Percentiles rank a stretch among this genome's conserved stretches.
Conservation (phyloP, 2,888 invertebrate species). For the Calameuta filiformis region DNA sequence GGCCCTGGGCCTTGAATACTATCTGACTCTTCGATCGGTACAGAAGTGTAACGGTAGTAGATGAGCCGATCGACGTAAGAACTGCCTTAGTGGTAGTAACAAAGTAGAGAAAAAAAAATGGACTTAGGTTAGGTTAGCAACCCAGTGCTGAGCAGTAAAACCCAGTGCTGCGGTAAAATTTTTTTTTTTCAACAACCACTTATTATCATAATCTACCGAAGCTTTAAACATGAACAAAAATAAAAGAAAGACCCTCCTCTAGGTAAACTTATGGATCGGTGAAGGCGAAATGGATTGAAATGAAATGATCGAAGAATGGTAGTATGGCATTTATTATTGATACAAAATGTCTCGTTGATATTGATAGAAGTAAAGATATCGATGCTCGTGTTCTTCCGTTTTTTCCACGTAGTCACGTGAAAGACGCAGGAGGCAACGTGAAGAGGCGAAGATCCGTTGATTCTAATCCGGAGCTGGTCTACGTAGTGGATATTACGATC, state of each 20-base stretch:
- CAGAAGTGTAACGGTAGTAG: not conserved
- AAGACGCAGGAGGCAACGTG: not conserved
- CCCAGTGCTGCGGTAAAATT: not conserved
- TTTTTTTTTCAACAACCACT: not conserved
- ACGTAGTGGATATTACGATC: not conserved
- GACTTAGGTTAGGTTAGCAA: not conserved
- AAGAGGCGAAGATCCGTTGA: not conserved
- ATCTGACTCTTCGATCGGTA: not conserved
- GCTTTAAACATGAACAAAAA: not conserved
- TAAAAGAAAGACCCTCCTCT: not conserved
- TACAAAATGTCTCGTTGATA: not conserved
- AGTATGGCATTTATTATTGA: not conserved
- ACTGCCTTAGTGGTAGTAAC: not conserved
- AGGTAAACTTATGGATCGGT: not conserved
- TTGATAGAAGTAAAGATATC: not conserved
- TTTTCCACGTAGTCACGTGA: not conserved
- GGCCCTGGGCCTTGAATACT: not conserved
- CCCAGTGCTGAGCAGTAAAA: not conserved
- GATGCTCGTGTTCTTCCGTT: not conserved
- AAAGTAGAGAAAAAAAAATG: not conserved
- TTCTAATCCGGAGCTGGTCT: not conserved
- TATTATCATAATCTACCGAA: not conserved
- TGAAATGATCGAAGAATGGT: not conserved
- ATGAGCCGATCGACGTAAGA: not conserved
- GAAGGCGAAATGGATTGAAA: not conserved